Percentiles rank a stretch among this genome's conserved stretches.
Evolutionary conservation across 1,140 invertebrate genomes (phyloP).

Genomic region (Pectinophora gossypiella): DNA sequence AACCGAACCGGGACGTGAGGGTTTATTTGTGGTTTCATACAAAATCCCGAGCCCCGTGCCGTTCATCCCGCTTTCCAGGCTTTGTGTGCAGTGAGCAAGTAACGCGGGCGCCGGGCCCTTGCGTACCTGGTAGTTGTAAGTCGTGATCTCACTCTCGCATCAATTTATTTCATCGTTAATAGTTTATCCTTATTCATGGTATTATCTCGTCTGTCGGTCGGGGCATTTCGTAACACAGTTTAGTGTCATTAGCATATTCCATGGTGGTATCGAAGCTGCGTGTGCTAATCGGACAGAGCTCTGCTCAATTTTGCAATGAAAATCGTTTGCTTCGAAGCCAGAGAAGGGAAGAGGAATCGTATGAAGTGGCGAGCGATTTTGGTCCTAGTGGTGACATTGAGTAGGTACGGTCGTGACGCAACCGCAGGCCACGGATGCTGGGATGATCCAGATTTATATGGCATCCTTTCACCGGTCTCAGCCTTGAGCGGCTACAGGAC

Average conservation of each 20-base stretch:
- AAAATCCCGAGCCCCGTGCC: too few species aligned
- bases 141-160: constrained; percentile 62
- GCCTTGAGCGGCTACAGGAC: constrained; percentile 54
- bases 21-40: too few species aligned
- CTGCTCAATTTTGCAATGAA: not conserved
- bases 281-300: not conserved
- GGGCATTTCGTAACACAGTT: constrained; percentile 58
- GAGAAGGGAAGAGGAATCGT: not conserved
- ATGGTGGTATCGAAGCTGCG: constrained; percentile 45
- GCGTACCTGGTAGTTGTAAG: too few species aligned
- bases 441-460: constrained; percentile 65
- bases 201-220: constrained; percentile 63
- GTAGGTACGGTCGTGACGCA: constrained; percentile 5
- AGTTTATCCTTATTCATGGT: constrained; percentile 67
- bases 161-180: constrained; percentile 65
- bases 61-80: too few species aligned
- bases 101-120: too few species aligned
- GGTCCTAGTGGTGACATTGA: not conserved
- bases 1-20: too few species aligned
- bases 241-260: constrained; percentile 68
- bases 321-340: not conserved
- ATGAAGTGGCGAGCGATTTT: not conserved
- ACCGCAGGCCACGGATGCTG: constrained; percentile 23
- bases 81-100: too few species aligned
- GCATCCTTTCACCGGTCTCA: constrained; percentile 58